Evolutionary conservation across 2,113 vertebrate species (phyloP).

Genomic region (Agapornis roseicollis): DNA sequence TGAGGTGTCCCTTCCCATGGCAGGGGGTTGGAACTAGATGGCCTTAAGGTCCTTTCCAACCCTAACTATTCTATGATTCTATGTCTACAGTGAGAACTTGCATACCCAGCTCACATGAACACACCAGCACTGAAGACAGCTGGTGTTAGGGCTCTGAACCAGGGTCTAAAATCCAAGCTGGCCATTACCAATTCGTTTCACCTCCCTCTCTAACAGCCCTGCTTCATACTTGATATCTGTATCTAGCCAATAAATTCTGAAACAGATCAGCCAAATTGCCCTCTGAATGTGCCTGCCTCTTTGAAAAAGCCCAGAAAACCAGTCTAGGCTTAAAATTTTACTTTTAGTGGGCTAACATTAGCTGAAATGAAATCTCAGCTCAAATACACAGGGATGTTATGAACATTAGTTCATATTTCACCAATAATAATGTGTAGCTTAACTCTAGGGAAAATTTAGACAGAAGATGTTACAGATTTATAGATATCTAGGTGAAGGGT

Average conservation of each 20-base stretch:
- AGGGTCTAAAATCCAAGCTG: background rate
- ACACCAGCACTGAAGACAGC: background rate
- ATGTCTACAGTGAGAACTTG: background rate
- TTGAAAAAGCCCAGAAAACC: background rate
- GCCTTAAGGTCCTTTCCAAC: no score
- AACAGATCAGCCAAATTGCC: background rate
- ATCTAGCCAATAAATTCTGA: background rate
- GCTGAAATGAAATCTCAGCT: background rate
- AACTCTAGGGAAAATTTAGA: background rate
- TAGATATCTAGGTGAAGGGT: background rate
- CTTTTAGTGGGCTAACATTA: background rate
- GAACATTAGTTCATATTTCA: background rate
- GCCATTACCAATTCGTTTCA: background rate
- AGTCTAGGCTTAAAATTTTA: background rate
- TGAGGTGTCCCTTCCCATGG: no score
- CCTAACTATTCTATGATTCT: no score
- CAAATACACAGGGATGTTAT: background rate
- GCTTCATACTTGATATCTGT: accelerated
- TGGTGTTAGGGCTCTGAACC: background rate
- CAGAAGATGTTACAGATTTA: background rate
- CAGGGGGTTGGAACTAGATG: no score
- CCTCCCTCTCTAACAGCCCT: background rate
- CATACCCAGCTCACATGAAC: background rate
- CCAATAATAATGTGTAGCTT: background rate
- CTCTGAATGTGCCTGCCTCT: background rate